Evolutionary conservation across 2,888 invertebrate species (phyloP), one percentile per base, ranked within the genome.

Genomic region (Phorcus lineatus): DNA sequence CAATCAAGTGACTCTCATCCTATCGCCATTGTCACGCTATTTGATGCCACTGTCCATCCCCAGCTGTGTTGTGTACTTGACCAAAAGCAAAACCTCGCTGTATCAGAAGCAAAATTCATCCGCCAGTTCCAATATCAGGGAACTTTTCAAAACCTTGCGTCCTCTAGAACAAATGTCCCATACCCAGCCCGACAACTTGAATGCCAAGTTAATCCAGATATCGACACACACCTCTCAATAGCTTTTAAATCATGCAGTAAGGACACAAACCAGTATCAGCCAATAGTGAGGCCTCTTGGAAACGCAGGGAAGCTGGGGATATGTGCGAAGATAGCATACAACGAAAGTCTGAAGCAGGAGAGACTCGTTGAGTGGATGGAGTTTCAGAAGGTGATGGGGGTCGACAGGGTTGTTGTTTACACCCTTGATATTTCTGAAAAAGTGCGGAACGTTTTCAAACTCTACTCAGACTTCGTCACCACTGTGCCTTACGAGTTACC

Each of bases 311-410:
- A 75, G 75, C 24, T 78, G 31, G 78, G 70, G 9, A 16, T 78
- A 6, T 77, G 77, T 80, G 80, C 54, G 0, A 76, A 80, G 31
- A 54, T 80, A 13, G 77, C 55, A 17, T 80, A 70, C 47, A 74
- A 55, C 36, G 22, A 77, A 16, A 2, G 22, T 22, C 74, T 81
- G 16, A 28, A 74, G 7, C 31, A 47, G 19, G 28, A 47, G 17
- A 36, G 75, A 19, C 55, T 81, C 0, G 74, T 81, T 11, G 81
- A 81, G 22, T 81, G 81, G 81, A 78, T 81, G 53, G 81, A 81
- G 75, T n/a, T 78, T 11, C 78, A 81, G 75, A 62, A 57, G 36
- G 17, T 81, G 16, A 52, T 81, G 52, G 81, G 78, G 0, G 78
- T 81, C 9, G 78, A 78, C 53, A 81, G 62, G 74, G 40, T 81